Conservation (phyloP, 2,113 vertebrate genomes). For the Lathamus discolor region DNA sequence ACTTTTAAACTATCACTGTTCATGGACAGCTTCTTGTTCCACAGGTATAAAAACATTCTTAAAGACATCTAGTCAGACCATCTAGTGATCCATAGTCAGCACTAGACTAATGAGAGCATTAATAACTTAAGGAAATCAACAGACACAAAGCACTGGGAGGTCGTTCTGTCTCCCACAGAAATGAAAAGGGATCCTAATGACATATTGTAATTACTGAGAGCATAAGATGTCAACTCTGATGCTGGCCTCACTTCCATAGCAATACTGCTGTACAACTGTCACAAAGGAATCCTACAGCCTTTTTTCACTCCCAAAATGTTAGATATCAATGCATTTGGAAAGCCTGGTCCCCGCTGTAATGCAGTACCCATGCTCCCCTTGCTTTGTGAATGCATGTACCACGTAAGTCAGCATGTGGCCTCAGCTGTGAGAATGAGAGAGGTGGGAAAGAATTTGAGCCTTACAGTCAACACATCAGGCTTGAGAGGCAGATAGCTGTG, state of each 20-base stretch:
- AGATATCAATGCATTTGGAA: background rate
- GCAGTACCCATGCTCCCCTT: background rate
- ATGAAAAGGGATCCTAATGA: background rate
- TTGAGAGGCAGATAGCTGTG: background rate
- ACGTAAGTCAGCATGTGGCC: background rate
- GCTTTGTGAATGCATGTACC: background rate
- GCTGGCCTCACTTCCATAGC: background rate
- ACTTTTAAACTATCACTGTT: background rate
- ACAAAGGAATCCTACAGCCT: background rate
- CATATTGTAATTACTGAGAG: background rate
- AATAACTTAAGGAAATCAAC: conserved; percentile 52
- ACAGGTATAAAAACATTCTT: conserved; percentile 55
- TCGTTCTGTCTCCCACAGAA: background rate
- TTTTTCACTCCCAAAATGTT: background rate
- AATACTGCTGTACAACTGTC: background rate
- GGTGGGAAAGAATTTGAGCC: background rate
- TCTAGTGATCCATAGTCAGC: conserved; percentile 16
- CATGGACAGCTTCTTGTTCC: conserved; percentile 27
- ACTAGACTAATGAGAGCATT: conserved; percentile 36
- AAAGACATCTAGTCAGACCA: conserved; percentile 35
- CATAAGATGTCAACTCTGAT: background rate
- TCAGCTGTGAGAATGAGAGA: background rate
- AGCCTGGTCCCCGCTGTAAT: background rate
- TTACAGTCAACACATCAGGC: background rate
- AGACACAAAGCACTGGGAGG: conserved; percentile 3